Base-by-base conservation (phyloP, 2,888 invertebrate species). In the Aleiodes leptofemur region DNA sequence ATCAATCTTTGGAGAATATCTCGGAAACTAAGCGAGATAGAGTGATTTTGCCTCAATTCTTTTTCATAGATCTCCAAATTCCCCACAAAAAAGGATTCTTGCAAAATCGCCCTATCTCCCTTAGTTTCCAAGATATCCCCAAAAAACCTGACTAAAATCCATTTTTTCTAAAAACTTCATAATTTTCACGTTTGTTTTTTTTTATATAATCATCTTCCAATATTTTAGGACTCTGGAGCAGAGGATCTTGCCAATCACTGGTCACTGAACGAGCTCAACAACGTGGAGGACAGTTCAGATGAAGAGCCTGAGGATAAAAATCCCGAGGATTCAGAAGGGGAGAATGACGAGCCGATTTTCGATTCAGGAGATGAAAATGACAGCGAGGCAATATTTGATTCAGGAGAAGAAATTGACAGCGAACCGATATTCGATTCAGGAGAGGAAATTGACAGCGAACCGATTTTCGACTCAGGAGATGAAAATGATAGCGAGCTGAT, bases 311-410 rank as follows among this genome's bases (percentile, higher is more conserved):
- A 88, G 11, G 85, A 85, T 13, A 90, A 91, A 5, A 90, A 91
- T 69, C 87, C 91, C 83, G 86, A 85, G 81, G 91, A 91, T 83
- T 92, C 91, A 79, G 90, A 88, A 72, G 83, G 83, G 16, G 88
- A 88, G 76, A 77, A 82, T 75, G 88, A 88, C 80, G 76, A 81
- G 13, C 73, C 85, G 69, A 79, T 87, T 78, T 94, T 93, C 87
- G 90, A 91, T 69, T 91, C 91, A 61, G 92, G 92, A 69, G 91
- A 91, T 81, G 92, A 91, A n/a, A 92, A 92, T 13, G 78, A 77
- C 23, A 23, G 23, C n/a, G 79, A 80, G 55, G 74, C 79, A 7
- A 80, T 82, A 76, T 81, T 81, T 68, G 80, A 79, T 57, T 79
- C 77, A 0, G 77, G 81, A 8, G 79, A 77, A 31, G 76, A 81